phyloP scores from a whole-genome alignment of 2,797 vertebrate genomes.

The Chlorospingus flavigularis region DNA sequence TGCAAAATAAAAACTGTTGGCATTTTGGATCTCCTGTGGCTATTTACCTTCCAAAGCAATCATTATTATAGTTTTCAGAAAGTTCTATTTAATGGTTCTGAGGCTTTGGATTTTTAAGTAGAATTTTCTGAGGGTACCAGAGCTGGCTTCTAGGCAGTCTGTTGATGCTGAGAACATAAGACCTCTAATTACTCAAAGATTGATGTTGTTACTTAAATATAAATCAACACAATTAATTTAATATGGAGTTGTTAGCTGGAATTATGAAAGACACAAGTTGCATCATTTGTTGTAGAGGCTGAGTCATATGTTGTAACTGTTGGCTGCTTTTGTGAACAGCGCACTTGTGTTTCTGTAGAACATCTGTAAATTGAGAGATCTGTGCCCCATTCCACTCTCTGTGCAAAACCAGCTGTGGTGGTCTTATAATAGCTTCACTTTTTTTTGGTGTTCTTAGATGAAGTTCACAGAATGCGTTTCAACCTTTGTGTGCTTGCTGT shows the following conservation, averaged over 20 bases:
- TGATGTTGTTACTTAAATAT: constrained; percentile 6
- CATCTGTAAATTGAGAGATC: background rate
- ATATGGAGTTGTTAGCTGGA: background rate
- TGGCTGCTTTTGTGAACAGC: background rate
- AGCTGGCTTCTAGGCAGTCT: background rate
- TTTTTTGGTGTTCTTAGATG: background rate
- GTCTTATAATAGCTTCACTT: background rate
- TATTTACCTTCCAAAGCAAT: constrained; percentile 4
- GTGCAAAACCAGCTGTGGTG: background rate
- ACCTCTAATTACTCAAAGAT: background rate
- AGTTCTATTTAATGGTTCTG: background rate
- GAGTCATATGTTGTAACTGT: background rate
- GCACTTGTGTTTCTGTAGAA: background rate
- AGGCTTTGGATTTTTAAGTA: background rate
- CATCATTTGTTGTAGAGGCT: background rate
- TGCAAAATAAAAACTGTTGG: background rate
- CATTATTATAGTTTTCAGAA: background rate
- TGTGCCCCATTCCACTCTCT: background rate
- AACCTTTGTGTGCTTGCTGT: background rate
- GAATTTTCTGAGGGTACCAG: background rate
- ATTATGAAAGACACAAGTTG: background rate
- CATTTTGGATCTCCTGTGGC: background rate
- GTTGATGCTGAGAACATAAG: background rate
- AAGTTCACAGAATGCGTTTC: background rate
- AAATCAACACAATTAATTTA: constrained; percentile 33